A percentile compares a stretch with the other conserved stretches of the same genome.
Conservation (phyloP, 1,140 invertebrate genomes). For the Papilio polytes region DNA sequence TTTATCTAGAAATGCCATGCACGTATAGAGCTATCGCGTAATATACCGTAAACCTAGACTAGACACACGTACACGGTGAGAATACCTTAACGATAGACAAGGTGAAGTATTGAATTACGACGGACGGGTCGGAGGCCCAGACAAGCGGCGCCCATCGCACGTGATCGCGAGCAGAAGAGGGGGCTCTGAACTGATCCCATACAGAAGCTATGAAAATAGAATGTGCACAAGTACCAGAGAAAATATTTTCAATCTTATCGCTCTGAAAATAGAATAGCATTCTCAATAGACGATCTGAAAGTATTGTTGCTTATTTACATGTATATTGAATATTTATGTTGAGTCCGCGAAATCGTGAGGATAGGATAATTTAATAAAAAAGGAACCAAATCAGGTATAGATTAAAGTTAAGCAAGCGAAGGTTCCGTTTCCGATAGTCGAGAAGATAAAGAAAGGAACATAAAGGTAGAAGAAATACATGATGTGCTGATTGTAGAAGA, state of each 20-base stretch:
- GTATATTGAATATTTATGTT: conserved; percentile 72
- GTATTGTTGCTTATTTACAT: conserved; percentile 64
- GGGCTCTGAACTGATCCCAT: conserved; percentile 63
- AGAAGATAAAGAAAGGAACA: conserved; percentile 40
- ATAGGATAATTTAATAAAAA: conserved; percentile 21
- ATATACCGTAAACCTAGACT: conserved; percentile 76
- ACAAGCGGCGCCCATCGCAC: conserved; percentile 53
- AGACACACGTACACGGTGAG: conserved; percentile 79
- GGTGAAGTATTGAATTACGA: conserved; percentile 60
- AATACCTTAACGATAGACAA: conserved; percentile 68
- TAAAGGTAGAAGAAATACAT: conserved; percentile 65
- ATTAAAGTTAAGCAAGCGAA: conserved; percentile 24
- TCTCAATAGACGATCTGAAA: conserved; percentile 73
- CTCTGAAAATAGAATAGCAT: conserved; percentile 77
- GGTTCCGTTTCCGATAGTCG: conserved; percentile 35
- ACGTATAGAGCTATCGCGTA: conserved; percentile 74
- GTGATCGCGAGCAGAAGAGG: conserved; percentile 55
- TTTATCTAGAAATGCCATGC: conserved; percentile 81
- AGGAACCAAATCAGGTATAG: conserved; percentile 33
- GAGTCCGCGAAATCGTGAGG: conserved; percentile 53
- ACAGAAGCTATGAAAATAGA: conserved; percentile 75
- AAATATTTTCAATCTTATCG: conserved; percentile 72
- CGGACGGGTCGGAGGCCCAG: conserved; percentile 55
- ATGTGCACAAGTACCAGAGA: conserved; percentile 70
- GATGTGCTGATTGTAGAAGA: conserved; percentile 70